phyloP scores from a whole-genome alignment of 2,888 invertebrate genomes.

The Graphium colonna region DNA sequence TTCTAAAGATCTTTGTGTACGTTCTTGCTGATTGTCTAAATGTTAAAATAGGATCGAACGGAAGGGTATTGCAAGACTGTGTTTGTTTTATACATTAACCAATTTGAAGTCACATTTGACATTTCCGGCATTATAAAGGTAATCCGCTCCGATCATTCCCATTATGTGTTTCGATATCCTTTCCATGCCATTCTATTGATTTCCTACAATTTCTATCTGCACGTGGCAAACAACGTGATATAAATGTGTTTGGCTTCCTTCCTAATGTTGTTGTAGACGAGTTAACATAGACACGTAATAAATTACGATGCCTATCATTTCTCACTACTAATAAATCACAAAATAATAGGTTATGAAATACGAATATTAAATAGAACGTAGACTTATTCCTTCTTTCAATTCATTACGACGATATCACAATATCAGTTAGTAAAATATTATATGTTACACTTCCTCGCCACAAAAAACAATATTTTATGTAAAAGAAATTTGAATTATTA shows the following conservation, averaged over 20 bases:
- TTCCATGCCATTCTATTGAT: slow-evolving; percentile 11
- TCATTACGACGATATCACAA: background rate
- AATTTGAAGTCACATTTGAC: background rate
- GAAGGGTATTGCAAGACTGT: too few relatives aligned
- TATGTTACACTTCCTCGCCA: too few relatives aligned
- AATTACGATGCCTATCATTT: slow-evolving; percentile 1
- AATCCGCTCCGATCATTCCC: slow-evolving; percentile 12
- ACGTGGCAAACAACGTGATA: slow-evolving; percentile 17
- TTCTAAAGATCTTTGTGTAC: background rate
- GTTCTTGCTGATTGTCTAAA: background rate
- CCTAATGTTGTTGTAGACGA: slow-evolving; percentile 21
- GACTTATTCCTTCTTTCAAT: too few relatives aligned
- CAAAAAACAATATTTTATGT: too few relatives aligned
- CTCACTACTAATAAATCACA: slow-evolving; percentile 1
- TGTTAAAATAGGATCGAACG: too few relatives aligned
- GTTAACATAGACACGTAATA: slow-evolving; percentile 8
- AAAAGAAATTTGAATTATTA: too few relatives aligned
- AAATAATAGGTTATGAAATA: slow-evolving; percentile 1
- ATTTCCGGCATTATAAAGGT: slow-evolving; percentile 21
- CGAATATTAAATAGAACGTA: too few relatives aligned
- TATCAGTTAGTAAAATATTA: background rate
- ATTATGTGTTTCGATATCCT: slow-evolving; percentile 8
- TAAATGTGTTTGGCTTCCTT: slow-evolving; percentile 21
- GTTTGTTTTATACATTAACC: background rate
- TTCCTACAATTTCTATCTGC: slow-evolving; percentile 15